Evolutionary conservation across 2,113 vertebrate species (phyloP), one percentile per base, ranked within the genome.

Genomic region (mouse (Mus musculus)): DNA sequence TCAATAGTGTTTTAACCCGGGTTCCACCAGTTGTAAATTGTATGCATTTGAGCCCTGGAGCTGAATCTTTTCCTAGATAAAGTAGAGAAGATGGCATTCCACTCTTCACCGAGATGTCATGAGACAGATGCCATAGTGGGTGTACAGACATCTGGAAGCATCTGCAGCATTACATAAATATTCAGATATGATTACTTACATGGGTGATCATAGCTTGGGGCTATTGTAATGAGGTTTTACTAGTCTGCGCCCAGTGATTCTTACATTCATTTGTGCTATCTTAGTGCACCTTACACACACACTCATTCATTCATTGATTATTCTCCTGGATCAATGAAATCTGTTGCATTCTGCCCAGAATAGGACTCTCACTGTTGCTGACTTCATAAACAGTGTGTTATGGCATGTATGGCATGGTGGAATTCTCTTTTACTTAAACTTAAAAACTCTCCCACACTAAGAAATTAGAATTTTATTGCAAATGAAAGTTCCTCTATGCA

Each of bases 391-490:
- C 56, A 91, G 63, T 2, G 6, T 36, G 19, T 54, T 72, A n/a
- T 1, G 69, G 85, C 72, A 54, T 3, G 17, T 72, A n/a, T 1
- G 69, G 85, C 72, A 54, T 3, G 17, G 5, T 36, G 46, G 30
- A 87, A 67, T 76, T 76, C 30, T 46, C 54, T 88, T 86, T 67
- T 71, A 61, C 75, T 88, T 84, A n/a, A 22, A 88, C 49, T 36
- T 84, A 17, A 78, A 72, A 72, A 39, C 5, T 28, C 46, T 71
- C 8, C 49, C 46, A 22, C 5, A 36, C 39, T 61, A 39, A 69
- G 84, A 56, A 28, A 72, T 63, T 90, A 72, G 71, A 88, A 90
- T 69, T 42, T 81, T 65, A 16, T 91, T 93, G 46, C 72, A 17
- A 94, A 67, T 69, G 28, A 77, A 69, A 91, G 54, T 33, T 84